A percentile compares a stretch with the other conserved stretches of the same genome.
Conservation (phyloP, 2,888 invertebrate species). For the Dermolepida albohirtum region DNA sequence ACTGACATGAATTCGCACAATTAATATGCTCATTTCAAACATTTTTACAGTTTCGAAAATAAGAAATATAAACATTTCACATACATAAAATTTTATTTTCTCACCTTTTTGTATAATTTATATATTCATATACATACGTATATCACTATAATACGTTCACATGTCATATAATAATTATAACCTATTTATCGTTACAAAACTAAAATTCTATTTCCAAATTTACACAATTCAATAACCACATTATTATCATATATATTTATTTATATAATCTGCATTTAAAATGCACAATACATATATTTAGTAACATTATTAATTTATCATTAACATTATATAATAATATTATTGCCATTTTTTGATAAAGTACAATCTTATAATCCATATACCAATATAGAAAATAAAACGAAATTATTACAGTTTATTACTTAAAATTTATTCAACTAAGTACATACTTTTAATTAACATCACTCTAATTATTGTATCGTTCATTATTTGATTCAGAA, state of each 20-base stretch:
- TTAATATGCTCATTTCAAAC: too few species aligned
- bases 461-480: slow-evolving; percentile 11
- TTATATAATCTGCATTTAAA: slow-evolving; percentile 26
- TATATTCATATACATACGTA: slow-evolving; percentile 1
- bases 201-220: slow-evolving; percentile 38
- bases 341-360: slow-evolving; percentile 42
- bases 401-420: not conserved
- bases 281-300: not conserved
- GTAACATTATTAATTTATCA: slow-evolving; percentile 7
- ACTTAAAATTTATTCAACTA: not conserved
- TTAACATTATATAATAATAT: slow-evolving; percentile 18
- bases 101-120: not conserved
- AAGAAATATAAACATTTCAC: slow-evolving; percentile 9
- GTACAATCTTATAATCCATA: slow-evolving; percentile 1
- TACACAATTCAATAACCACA: slow-evolving; percentile 20
- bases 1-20: too few species aligned
- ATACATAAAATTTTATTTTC: slow-evolving; percentile 33
- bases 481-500: slow-evolving; percentile 13
- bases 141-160: slow-evolving; percentile 15
- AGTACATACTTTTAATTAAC: not conserved
- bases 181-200: slow-evolving; percentile 36
- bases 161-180: slow-evolving; percentile 1
- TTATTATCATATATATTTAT: slow-evolving; percentile 4
- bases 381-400: slow-evolving; percentile 11
- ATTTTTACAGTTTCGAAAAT: too few species aligned